Conservation (phyloP, 30 jellyfish, hydroid and myxozoan species). For the Haliclystus octoradiatus region DNA sequence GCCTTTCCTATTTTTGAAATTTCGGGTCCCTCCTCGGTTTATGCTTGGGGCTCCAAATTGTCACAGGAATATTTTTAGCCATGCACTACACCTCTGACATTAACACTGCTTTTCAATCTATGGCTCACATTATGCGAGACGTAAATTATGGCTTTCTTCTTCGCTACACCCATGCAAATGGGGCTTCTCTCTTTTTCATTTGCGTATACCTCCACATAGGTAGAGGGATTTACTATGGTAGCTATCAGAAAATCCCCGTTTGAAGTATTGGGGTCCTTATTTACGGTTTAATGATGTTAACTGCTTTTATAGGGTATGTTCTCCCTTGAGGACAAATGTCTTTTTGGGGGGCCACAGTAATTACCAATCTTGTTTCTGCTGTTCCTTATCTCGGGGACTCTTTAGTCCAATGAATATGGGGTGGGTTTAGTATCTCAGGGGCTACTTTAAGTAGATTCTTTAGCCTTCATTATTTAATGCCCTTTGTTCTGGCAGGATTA, state of each 20-base stretch:
- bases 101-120: slow-evolving; percentile 11
- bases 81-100: slow-evolving; percentile 36
- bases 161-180: slow-evolving; percentile 31
- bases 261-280: slow-evolving; percentile 22
- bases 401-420: slow-evolving; percentile 37
- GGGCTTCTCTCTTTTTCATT: slow-evolving; percentile 33
- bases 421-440: slow-evolving; percentile 27
- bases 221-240: slow-evolving; percentile 39
- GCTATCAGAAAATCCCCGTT: not conserved
- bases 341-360: slow-evolving; percentile 40
- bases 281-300: slow-evolving; percentile 15
- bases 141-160: slow-evolving; percentile 27
- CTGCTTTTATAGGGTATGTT: slow-evolving; percentile 48
- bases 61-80: slow-evolving; percentile 35
- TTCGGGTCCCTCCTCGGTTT: slow-evolving; percentile 39
- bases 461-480: slow-evolving; percentile 17
- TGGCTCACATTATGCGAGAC: slow-evolving; percentile 30
- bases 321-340: slow-evolving; percentile 54
- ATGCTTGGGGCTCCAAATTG: slow-evolving; percentile 7
- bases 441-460: slow-evolving; percentile 37
- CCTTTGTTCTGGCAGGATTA: slow-evolving; percentile 16
- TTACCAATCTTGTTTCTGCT: slow-evolving; percentile 35
- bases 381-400: slow-evolving; percentile 27
- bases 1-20: slow-evolving; percentile 13
- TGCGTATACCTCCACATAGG: slow-evolving; percentile 31